phyloP scores from a whole-genome alignment of 2,797 vertebrate genomes.

The Columba guinea region DNA sequence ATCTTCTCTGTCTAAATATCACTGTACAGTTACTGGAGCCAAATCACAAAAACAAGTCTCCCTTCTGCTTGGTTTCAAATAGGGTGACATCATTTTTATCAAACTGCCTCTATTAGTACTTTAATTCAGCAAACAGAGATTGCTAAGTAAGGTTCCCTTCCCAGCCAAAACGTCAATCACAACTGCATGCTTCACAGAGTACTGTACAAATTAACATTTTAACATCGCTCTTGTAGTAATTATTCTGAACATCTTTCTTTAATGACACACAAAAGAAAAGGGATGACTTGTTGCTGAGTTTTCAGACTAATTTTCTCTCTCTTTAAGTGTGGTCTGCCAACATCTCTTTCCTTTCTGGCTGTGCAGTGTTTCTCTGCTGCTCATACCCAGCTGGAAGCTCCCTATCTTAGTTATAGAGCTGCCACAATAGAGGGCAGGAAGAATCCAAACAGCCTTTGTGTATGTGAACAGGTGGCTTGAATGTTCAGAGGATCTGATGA shows the following conservation, averaged over 20 bases:
- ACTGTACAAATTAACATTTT: conserved; percentile 42
- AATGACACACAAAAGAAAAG: conserved; percentile 28
- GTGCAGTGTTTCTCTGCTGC: background rate
- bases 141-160: conserved; percentile 44
- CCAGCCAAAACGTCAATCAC: conserved; percentile 43
- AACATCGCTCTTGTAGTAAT: conserved; percentile 38
- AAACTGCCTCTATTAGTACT: conserved; percentile 29
- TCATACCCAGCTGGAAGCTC: conserved; percentile 21
- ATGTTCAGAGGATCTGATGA: conserved; percentile 13
- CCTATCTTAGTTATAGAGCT: conserved; percentile 7
- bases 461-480: conserved; percentile 15
- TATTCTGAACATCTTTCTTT: conserved; percentile 50
- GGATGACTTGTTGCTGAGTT: background rate
- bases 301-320: conserved; percentile 16
- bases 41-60: background rate
- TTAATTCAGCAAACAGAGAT: conserved; percentile 50
- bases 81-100: conserved; percentile 34
- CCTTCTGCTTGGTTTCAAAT: conserved; percentile 38
- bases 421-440: conserved; percentile 28
- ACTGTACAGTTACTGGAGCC: background rate
- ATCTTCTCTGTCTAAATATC: conserved; percentile 19
- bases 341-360: background rate
- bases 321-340: background rate
- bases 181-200: background rate
- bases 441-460: conserved; percentile 31